Base-by-base conservation (phyloP, 2,113 vertebrate genomes). In the Monopterus albus region DNA sequence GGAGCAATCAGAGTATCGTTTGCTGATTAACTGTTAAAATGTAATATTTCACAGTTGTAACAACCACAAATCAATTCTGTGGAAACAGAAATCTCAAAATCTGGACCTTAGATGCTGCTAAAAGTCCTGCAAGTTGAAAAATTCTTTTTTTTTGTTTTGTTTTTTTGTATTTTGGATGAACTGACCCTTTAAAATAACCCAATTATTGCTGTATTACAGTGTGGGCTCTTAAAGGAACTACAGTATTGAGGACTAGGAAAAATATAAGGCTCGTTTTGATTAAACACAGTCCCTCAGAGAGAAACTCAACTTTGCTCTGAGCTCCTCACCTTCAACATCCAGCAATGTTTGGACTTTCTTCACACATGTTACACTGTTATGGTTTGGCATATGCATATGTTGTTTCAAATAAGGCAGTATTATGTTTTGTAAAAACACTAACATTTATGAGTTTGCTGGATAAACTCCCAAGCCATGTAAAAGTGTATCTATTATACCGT, bases 401-500 rank as follows among this genome's bases (percentile, higher is more conserved):
- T n/a, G n/a, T 58, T 65, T 72, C 15, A 56, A 63, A 18, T 29
- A n/a, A n/a, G n/a, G n/a, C 36, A 33, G 28, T 52, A 33, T 84
- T 21, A 47, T 45, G 38, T 78, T 63, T 62, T 56, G 51, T 17
- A 17, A 50, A 58, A 52, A 73, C 53, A 17, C 56, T 61, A 75
- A 78, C 28, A 76, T 77, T 78, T 55, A 51, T 11, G 52, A 17
- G 35, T 70, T 52, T 58, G 35, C 21, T 17, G 58, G 55, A 31
- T 59, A 47, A 66, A 79, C 58, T 31, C 72, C 56, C 38, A 40
- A 57, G 63, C 33, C 33, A 42, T 18, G 51, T 38, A 17, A 72
- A 76, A 49, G 35, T 23, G 20, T 56, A 45, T 85, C 59, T 40
- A 14, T 46, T 63, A 15, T 39, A 18, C 75, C 71, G 70, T 60